Evolutionary conservation across 2,888 invertebrate genomes (phyloP), one percentile per base, ranked within the genome.

Genomic region (Ecliptopera silaceata): DNA sequence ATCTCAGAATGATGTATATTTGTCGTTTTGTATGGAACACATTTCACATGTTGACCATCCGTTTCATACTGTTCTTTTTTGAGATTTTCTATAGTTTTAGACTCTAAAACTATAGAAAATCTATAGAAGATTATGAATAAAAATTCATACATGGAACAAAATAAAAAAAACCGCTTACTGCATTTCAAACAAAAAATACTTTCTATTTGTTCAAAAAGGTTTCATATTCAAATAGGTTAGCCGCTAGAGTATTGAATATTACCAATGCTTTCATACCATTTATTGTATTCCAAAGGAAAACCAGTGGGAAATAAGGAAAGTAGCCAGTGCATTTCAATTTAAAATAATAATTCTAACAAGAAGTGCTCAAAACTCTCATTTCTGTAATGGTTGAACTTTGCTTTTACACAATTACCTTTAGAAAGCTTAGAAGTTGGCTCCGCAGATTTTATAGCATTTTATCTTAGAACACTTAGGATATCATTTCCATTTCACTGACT

Each of bases 211-310:
- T 50, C 36, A n/a, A 12, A 42, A 20, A 48, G 11, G 22, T 26
- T 34, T n/a, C n/a, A n/a, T n/a, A 46, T 42, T n/a, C 36, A 13
- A 32, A 46, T 34, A 38, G 26, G 41, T 18, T 34, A 22, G 8
- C 41, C 46, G 34, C 46, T 34, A 8, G 41, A 34, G 53, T 41
- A 55, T 44, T 38, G 43, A 43, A 51, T 6, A 15, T 34, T 18
- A 20, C 42, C 36, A 45, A 56, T 52, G 49, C 47, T 50, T 52
- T 49, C 46, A 43, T 57, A 43, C 42, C 38, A 61, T 56, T 56
- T 49, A 39, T 59, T 42, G 26, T 34, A 53, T 45, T 47, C 6
- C 26, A 34, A 34, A 38, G 8, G 12, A 48, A 42, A 47, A 42
- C 34, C 32, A 47, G 20, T 17, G 39, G 44, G 20, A 41, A 29